Evolutionary conservation across 2,888 invertebrate species (phyloP), one percentile per base, ranked within the genome.

Genomic region (Cerceris ruficornis): DNA sequence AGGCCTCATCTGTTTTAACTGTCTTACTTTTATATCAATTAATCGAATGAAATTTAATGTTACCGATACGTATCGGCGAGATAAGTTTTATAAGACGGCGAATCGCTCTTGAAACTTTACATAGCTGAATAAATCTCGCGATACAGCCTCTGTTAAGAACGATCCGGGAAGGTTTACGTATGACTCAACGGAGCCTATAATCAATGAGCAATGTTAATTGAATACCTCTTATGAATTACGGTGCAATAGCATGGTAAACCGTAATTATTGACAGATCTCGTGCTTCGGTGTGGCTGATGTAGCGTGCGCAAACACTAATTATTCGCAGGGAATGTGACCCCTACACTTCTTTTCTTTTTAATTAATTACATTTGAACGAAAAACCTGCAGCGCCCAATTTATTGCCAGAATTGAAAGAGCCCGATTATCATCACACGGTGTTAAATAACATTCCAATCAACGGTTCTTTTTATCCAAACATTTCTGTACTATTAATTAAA

Each of bases 151-250:
- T 58, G 46, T 59, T 62, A 69, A 64, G 62, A 73, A 59, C 70
- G 60, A 69, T 74, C 72, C 75, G 67, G 70, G 67, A 80, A 72
- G 77, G 57, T 74, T 81, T 80, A 81, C 75, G 77, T 73, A 80
- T 73, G 79, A 77, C 80, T 78, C 70, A 69, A 61, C 81, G 66
- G 75, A 78, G 72, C 77, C 84, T 81, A 75, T 88, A 89, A 89
- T 88, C 88, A 86, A 79, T 76, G 84, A 78, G 81, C 87, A 85
- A 86, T 86, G 84, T 86, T 88, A 87, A 89, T 88, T 88, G 88
- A 89, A 89, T 89, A 88, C 85, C 86, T 82, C 83, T 87, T 88
- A 85, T 85, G 84, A 89, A 88, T 90, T 88, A 88, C 86, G 86
- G 80, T 66, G 82, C 83, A 77, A 82, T 55, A 69, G 69, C 69